These are phyloP conservation scores for Harmothoe impar DNA, from an alignment of 2,888 invertebrate species.

Conservation along the genomic window DNA sequence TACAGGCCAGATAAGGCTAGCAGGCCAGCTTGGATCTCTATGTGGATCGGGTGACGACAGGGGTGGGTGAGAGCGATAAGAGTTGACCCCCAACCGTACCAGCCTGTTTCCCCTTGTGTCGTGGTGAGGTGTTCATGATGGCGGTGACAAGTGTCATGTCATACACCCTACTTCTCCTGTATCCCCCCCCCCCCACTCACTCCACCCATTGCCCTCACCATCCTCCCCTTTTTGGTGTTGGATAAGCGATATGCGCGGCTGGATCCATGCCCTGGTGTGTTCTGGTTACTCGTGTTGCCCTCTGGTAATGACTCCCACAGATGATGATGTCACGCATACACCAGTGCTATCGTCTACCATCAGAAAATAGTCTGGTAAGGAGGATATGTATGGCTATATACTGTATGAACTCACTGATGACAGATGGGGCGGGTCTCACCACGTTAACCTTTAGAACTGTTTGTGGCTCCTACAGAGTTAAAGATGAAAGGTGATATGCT, in stretches of 20 bases:
- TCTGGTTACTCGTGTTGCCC: neutral
- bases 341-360: conserved; percentile 11
- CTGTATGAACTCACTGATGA: neutral
- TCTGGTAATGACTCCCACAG: neutral
- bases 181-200: neutral
- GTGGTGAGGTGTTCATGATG: conserved; percentile 6
- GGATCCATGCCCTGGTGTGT: neutral
- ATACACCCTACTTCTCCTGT: neutral
- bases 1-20: conserved; percentile 30
- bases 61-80: neutral
- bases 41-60: conserved; percentile 47
- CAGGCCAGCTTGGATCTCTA: neutral
- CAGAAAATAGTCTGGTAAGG: neutral
- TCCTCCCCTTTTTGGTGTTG: neutral
- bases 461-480: too few relatives aligned
- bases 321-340: conserved; percentile 29
- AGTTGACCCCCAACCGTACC: neutral
- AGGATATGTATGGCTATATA: too few relatives aligned
- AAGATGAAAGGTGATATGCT: too few relatives aligned
- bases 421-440: neutral
- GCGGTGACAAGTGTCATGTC: conserved; percentile 12
- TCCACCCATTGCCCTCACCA: neutral
- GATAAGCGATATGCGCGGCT: neutral
- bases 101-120: neutral
- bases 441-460: neutral